Evolutionary conservation across 2,797 vertebrate genomes (phyloP), one percentile per base, ranked within the genome.

Genomic region (Petrocephalus schoutedeni): DNA sequence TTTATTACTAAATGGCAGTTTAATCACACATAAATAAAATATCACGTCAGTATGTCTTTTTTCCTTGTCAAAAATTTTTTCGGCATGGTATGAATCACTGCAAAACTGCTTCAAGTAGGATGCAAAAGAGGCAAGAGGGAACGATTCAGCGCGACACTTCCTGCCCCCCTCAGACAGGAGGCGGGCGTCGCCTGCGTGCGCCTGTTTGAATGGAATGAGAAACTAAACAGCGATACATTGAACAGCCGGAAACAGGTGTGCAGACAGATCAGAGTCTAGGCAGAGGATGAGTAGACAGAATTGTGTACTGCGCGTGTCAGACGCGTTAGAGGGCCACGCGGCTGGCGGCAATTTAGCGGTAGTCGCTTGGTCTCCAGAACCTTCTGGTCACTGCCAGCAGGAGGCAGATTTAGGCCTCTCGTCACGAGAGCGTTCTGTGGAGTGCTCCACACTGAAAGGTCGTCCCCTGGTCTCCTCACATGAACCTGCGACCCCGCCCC

Each of bases 31-130:
- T 88, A 92, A 92, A 90, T 88, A 90, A 84, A 91, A 85, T 85
- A 77, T 89, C 89, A 88, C 59, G 88, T 87, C 49, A 91, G 90
- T 90, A 61, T 89, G 88, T 89, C 89, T 67, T 67, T 32, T 86
- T 21, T 80, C 14, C 89, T 89, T 21, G 89, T 89, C 61, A 87
- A 86, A 74, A 86, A 61, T 10, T 14, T 23, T 36, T 59, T 36
- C 32, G 12, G 16, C 84, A 9, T 59, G 84, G 84, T 58, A 89
- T 83, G 85, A 89, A 89, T 92, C 89, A 92, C 91, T 89, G 90
- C 91, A 93, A 91, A 94, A 89, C 90, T 88, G 89, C 80, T 93
- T 94, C 92, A 94, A 94, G 93, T 92, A 86, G 57, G 88, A 36
- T 53, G 85, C 19, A 61, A 59, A 59, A 85, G n/a, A 85, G 85